Evolutionary conservation across 2,797 vertebrate species (phyloP).

Genomic region (Spondyliosoma cantharus): DNA sequence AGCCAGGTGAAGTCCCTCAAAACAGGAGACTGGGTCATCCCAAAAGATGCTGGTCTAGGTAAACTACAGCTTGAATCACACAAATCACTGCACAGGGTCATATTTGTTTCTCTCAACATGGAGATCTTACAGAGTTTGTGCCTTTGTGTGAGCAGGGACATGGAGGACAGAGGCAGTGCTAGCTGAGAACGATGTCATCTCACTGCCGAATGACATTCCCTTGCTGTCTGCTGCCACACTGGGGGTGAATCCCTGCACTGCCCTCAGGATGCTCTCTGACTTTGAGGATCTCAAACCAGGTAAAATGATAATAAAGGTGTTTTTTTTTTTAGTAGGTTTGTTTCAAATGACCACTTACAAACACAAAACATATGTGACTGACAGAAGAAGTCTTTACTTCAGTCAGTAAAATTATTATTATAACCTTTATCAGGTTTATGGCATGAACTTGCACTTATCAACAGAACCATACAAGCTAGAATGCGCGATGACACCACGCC

Average conservation of each 20-base stretch:
- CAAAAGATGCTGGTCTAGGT: conserved; percentile 88
- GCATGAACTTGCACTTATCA: not conserved
- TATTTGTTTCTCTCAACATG: not conserved
- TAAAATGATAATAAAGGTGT: conserved; percentile 57
- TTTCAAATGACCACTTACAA: not conserved
- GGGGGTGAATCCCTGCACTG: conserved; percentile 95
- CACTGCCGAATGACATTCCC: conserved; percentile 88
- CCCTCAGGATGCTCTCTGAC: conserved; percentile 92
- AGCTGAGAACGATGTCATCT: conserved; percentile 81
- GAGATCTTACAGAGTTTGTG: not conserved
- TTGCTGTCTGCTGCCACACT: conserved; percentile 91
- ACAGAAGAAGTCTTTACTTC: not conserved
- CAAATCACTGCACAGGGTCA: not conserved
- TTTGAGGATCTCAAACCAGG: conserved; percentile 91
- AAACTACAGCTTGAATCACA: conserved; percentile 54
- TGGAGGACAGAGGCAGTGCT: conserved; percentile 90
- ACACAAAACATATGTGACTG: not conserved
- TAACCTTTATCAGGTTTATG: not conserved
- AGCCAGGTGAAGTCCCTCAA: conserved; percentile 82
- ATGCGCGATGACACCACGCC: not conserved
- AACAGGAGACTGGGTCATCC: conserved; percentile 93
- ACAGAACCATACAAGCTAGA: no score
- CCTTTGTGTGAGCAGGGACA: conserved; percentile 84
- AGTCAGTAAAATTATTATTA: not conserved
- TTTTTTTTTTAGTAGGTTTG: not conserved